Base-by-base conservation (phyloP, 2,113 vertebrate genomes). In the Sylvicapra grimmia region DNA sequence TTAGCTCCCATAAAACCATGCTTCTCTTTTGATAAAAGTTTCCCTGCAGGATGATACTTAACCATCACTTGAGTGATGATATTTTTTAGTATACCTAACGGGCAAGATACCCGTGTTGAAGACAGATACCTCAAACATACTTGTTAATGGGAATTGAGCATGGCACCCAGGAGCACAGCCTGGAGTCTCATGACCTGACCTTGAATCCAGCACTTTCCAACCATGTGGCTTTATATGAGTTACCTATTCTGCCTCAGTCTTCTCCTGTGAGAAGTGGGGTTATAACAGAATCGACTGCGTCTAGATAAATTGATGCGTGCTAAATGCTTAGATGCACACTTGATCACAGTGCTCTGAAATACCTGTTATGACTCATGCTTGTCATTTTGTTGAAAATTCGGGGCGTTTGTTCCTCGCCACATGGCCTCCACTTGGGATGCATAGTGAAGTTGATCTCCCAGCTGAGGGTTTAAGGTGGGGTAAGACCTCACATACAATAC, bases 1-100 rank as follows among this genome's bases (percentile, higher is more conserved):
- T 58, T 3, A n/a, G 68, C 12, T 51, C 14, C 27, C 15, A 0
- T 1, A 3, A 2, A 5, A 7, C 12, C 53, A 29, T 27, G 4
- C 33, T 88, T 82, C 80, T 72, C 92, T 86, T 27, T 40, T 21
- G 3, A 25, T 25, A 36, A 29, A 59, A 75, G 84, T 49, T n/a
- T 75, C 47, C 8, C 33, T 88, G 58, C 72, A 75, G 49, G 33
- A 25, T 77, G 54, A 29, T 25, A 2, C 75, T 59, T 96, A 5
- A 21, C 23, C 25, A 16, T 56, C 36, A 59, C 89, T 77, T 75
- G 72, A 49, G 54, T 14, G 47, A 47, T 18, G 49, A n/a, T 25
- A 18, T 8, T 31, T 56, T 86, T 94, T 31, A 18, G 18, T 29
- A 4, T 5, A 10, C 5, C 0, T 25, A 19, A 13, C 29, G 9